These are phyloP conservation scores for Spizella passerina DNA, from an alignment of 2,797 vertebrate species.

Conservation along the genomic window DNA sequence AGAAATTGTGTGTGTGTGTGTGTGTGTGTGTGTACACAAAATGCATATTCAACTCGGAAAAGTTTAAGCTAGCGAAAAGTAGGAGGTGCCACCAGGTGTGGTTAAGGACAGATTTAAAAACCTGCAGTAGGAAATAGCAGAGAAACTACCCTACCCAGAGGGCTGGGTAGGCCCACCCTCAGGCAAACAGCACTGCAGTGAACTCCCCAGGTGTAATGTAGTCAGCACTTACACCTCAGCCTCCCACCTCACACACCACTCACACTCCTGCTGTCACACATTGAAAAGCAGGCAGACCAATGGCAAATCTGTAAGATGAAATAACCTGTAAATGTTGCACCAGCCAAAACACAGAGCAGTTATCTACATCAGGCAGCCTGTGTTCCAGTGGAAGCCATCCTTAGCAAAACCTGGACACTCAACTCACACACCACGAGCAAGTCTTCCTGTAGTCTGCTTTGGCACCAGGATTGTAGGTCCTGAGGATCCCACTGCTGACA, in stretches of 20 bases:
- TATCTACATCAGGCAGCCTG: too few relatives aligned
- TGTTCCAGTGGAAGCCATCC: not conserved
- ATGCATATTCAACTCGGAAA: fast-evolving
- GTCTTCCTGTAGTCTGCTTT: not conserved
- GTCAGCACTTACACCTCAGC: fast-evolving
- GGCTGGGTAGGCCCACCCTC: fast-evolving
- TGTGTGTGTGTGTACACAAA: not conserved
- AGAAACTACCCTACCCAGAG: too few relatives aligned
- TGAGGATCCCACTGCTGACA: fast-evolving
- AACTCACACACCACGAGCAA: fast-evolving
- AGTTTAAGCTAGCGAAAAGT: not conserved
- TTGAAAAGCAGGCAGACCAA: fast-evolving
- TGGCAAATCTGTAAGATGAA: not conserved
- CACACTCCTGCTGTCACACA: fast-evolving
- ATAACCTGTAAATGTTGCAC: not conserved
- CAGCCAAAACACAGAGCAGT: too few relatives aligned
- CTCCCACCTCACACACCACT: fast-evolving
- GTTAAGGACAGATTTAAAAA: not conserved
- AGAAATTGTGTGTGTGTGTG: not conserved
- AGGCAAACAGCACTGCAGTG: fast-evolving
- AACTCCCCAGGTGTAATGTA: fast-evolving
- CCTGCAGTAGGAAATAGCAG: not conserved
- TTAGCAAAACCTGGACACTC: not conserved
- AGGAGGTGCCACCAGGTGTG: not conserved
- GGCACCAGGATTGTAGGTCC: fast-evolving